Base-by-base conservation (phyloP, 2,797 vertebrate genomes). In the Glossophaga mutica region DNA sequence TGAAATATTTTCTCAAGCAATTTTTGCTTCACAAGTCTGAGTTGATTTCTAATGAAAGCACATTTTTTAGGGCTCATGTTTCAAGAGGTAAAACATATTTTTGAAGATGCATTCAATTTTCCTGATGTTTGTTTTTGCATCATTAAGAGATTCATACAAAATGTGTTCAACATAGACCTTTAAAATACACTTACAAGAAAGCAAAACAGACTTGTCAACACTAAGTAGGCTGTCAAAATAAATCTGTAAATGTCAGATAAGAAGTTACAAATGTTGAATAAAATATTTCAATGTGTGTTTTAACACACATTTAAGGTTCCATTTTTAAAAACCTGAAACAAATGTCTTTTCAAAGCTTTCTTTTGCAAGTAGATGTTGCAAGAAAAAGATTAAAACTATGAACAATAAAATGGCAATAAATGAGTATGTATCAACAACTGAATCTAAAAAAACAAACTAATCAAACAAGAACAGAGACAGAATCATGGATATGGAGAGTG, bases 211-310 rank as follows among this genome's bases (percentile, higher is more conserved):
- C 57, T 94, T 70, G 15, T 76, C 34, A 88, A 83, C 59, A 84
- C 32, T 57, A 96, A 95, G 62, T 73, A 94, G 67, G 12, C 52
- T 97, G 91, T 94, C 94, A 97, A 84, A 97, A 95, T 94, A 91
- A 97, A 87, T 95, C 65, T 92, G 50, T 93, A 94, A 78, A 59
- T 73, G 50, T 95, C 86, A 95, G 83, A 94, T 92, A 92, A 93
- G 32, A 84, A 90, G 46, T 87, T 79, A 94, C 55, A 85, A 81
- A 68, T 3, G 10, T 34, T 79, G 50, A 90, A 83, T 90, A 55
- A 81, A 84, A 96, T 71, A 78, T 73, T 86, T 95, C 14, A 48
- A n/a, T 79, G 24, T 78, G 22, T 32, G 12, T 95, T 89, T 92
- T 81, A 52, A 52, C 6, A 52, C 19, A 52, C 50, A 52, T 52